phyloP scores from a whole-genome alignment of 64 coral and sea anemone genomes.

The Pachyseris speciosa region DNA sequence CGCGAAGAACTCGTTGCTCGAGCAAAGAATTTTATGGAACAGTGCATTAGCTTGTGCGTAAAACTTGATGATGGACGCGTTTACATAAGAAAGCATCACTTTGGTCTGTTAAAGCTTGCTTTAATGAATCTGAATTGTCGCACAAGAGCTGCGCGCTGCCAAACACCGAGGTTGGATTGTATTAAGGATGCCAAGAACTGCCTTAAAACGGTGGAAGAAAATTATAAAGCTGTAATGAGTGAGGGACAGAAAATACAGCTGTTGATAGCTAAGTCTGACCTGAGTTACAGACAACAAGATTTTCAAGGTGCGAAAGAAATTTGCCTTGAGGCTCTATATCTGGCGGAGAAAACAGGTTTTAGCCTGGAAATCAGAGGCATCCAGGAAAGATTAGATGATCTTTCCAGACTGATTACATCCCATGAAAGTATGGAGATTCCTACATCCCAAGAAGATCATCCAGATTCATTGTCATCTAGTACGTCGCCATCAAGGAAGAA shows the following conservation, averaged over 20 bases:
- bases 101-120: conserved; percentile 59
- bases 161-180: background rate
- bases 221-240: conserved; percentile 3
- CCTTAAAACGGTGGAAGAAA: conserved; percentile 11
- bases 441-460: background rate
- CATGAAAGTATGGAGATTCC: background rate
- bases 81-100: conserved; percentile 64
- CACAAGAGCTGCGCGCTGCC: conserved; percentile 29
- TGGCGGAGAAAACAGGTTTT: conserved; percentile 39
- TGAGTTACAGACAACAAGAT: conserved; percentile 22
- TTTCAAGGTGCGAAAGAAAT: background rate
- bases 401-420: background rate
- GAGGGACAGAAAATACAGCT: conserved; percentile 52
- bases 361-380: conserved; percentile 48
- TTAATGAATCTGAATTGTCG: conserved; percentile 64
- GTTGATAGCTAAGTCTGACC: conserved; percentile 38
- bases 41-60: conserved; percentile 37
- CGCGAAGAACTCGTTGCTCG: conserved; percentile 3
- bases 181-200: conserved; percentile 65
- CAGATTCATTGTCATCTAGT: background rate
- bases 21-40: conserved; percentile 26
- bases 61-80: conserved; percentile 25
- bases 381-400: conserved; percentile 33
- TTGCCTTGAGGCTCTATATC: background rate
- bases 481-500: background rate